Conservation (phyloP, 2,113 vertebrate species). For the Nettapus auritus region DNA sequence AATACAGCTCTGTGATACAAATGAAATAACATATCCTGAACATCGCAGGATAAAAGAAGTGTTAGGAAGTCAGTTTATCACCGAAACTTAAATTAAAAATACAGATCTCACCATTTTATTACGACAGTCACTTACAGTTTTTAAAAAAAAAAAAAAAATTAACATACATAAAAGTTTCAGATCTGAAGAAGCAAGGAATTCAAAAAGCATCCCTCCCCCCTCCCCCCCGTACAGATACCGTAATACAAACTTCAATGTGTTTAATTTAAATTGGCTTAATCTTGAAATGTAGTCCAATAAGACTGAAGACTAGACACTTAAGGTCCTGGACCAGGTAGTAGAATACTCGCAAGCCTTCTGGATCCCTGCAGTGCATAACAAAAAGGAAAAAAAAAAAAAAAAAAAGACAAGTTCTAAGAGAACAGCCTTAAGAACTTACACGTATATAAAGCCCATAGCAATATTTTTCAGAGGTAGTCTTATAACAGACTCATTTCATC, state of each 20-base stretch:
- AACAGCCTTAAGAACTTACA: not conserved
- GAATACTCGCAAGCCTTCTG: conserved; percentile 96
- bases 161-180: conserved; percentile 72
- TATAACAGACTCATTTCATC: not conserved
- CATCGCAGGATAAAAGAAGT: not conserved
- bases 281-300: conserved; percentile 98
- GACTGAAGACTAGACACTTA: conserved; percentile 98
- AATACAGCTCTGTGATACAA: not conserved
- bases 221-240: not conserved
- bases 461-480: not conserved
- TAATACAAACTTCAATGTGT: conserved; percentile 49
- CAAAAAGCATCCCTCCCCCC: not conserved
- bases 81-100: conserved; percentile 46
- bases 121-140: conserved; percentile 52
- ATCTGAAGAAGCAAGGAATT: conserved; percentile 13
- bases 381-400: not conserved
- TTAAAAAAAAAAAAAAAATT: conserved; percentile 58
- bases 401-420: not conserved
- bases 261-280: conserved; percentile 95
- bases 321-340: conserved; percentile 99
- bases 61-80: not conserved
- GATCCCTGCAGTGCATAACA: conserved; percentile 84
- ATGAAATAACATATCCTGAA: not conserved
- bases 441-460: not conserved
- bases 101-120: conserved; percentile 66